Evolutionary conservation across 2,113 vertebrate genomes (phyloP).

Genomic region (human (Homo sapiens)): DNA sequence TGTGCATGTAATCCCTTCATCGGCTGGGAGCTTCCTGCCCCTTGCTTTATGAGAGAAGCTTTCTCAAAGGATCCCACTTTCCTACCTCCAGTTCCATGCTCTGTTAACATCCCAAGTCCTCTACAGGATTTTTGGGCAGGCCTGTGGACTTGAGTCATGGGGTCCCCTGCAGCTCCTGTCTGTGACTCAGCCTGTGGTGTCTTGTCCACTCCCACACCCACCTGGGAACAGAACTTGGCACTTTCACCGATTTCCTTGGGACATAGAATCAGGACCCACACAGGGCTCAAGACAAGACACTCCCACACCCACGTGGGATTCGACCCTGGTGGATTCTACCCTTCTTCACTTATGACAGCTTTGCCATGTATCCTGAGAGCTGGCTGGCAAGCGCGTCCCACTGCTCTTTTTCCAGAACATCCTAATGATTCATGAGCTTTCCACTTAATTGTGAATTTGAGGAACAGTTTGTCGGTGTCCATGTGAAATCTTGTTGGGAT

Average conservation of each 20-base stretch:
- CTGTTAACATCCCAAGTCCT: neutral
- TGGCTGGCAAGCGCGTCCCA: fast-evolving
- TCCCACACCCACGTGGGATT: too few species aligned
- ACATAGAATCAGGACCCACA: fast-evolving
- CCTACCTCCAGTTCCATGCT: fast-evolving
- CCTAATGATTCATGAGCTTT: fast-evolving
- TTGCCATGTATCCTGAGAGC: fast-evolving
- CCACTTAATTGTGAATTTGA: neutral
- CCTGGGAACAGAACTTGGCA: fast-evolving
- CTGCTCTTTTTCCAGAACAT: neutral
- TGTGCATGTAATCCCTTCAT: fast-evolving
- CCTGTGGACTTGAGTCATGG: neutral
- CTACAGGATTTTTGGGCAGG: neutral
- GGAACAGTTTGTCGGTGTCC: neutral
- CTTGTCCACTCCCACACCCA: fast-evolving
- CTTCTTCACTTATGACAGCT: fast-evolving
- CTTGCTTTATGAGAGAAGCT: neutral
- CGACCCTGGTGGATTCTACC: fast-evolving
- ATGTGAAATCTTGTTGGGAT: neutral
- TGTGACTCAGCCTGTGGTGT: fast-evolving
- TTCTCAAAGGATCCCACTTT: neutral
- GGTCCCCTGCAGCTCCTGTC: neutral
- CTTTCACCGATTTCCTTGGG: fast-evolving
- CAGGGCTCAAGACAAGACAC: too few species aligned
- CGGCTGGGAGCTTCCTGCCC: neutral